Evolutionary conservation across 2,888 invertebrate species (phyloP).

Genomic region (Nephrotoma guestfalica): DNA sequence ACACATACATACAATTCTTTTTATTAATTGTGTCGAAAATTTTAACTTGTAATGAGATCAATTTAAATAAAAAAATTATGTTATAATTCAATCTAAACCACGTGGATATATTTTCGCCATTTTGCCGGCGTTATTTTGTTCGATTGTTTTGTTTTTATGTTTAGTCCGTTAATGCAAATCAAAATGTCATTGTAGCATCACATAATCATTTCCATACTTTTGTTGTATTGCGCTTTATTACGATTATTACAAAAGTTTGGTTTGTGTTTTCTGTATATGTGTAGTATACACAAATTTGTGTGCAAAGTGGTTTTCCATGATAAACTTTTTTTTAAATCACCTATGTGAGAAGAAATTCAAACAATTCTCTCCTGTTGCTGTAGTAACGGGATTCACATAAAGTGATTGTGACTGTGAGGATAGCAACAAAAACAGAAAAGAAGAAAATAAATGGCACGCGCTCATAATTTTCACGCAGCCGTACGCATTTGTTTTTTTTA

Average conservation of each 20-base stretch:
- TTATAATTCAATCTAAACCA: background rate
- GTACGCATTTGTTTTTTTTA: background rate
- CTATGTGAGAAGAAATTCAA: background rate
- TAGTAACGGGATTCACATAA: background rate
- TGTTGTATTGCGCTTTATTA: background rate
- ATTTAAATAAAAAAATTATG: background rate
- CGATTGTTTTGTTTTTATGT: background rate
- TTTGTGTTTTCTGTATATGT: background rate
- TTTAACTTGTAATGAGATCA: background rate
- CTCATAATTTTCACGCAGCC: background rate
- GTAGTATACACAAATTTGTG: background rate
- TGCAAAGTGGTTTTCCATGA: background rate
- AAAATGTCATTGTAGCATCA: background rate
- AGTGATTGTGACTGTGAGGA: background rate
- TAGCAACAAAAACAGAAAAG: background rate
- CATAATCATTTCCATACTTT: background rate
- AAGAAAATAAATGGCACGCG: background rate
- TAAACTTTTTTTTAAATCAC: background rate
- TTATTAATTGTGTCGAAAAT: background rate
- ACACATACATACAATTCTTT: background rate
- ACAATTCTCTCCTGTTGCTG: background rate
- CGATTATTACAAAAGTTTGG: background rate
- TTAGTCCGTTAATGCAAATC: background rate
- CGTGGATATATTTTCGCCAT: background rate
- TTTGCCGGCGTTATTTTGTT: background rate